Percentiles rank a stretch among this genome's conserved stretches.
Evolutionary conservation across 2,797 vertebrate genomes (phyloP).

Genomic region (Xenops minutus): DNA sequence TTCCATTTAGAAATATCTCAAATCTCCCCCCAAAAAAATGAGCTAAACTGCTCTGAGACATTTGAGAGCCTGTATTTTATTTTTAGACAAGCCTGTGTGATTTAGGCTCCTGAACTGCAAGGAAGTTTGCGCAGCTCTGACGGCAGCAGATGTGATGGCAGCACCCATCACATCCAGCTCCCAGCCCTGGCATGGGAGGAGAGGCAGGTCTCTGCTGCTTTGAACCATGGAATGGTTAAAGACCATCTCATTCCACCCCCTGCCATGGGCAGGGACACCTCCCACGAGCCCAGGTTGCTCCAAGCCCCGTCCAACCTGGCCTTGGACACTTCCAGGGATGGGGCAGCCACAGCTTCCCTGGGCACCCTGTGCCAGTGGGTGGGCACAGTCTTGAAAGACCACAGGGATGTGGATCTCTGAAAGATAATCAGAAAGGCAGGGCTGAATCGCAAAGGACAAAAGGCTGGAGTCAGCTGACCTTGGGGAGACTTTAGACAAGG

Average conservation of each 20-base stretch:
- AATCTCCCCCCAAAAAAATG: not conserved
- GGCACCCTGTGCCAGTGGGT: not conserved
- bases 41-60: not conserved
- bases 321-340: not conserved
- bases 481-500: not conserved
- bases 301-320: accelerated
- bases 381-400: not conserved
- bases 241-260: not conserved
- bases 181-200: accelerated
- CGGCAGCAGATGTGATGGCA: not conserved
- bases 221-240: not conserved
- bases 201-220: not conserved
- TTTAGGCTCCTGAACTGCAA: not conserved
- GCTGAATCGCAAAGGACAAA: not conserved
- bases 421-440: not conserved
- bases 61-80: not conserved
- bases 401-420: not conserved
- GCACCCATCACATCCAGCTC: not conserved
- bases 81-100: not conserved
- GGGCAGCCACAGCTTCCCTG: not conserved
- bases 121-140: not conserved
- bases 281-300: accelerated
- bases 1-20: slow-evolving; percentile 21
- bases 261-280: not conserved
- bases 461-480: not conserved